A percentile compares a stretch with the other conserved stretches of the same genome.
These are phyloP conservation scores for Apeltes quadracus DNA, from an alignment of 2,113 vertebrate species.

Conservation along the genomic window DNA sequence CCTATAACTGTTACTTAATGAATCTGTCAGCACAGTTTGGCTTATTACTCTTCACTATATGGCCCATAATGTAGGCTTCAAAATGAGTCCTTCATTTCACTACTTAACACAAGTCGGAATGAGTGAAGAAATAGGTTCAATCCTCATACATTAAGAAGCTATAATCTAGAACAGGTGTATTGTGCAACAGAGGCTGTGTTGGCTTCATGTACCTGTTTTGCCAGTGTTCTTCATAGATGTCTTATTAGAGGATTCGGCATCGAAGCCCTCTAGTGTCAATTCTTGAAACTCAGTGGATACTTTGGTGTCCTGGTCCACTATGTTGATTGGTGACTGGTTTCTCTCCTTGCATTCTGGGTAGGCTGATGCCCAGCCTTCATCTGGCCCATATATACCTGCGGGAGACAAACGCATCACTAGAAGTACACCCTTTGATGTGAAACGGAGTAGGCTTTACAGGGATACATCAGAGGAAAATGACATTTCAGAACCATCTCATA, in stretches of 20 bases:
- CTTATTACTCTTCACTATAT: neutral
- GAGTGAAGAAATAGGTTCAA: neutral
- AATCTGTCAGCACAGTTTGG: neutral
- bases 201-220: conserved; percentile 86
- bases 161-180: neutral
- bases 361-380: conserved; percentile 89
- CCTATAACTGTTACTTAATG: neutral
- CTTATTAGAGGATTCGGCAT: conserved; percentile 93
- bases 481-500: conserved; percentile 26
- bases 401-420: conserved; percentile 45
- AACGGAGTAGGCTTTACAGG: conserved; percentile 10
- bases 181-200: neutral
- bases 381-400: conserved; percentile 90
- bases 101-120: neutral
- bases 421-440: neutral
- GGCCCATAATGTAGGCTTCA: neutral
- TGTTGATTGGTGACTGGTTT: conserved; percentile 95
- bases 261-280: conserved; percentile 91
- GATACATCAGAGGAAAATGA: conserved; percentile 10
- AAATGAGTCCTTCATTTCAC: neutral
- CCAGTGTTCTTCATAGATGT: conserved; percentile 99
- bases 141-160: neutral
- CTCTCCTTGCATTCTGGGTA: conserved; percentile 87
- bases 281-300: conserved; percentile 90
- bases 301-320: conserved; percentile 85